A percentile compares a stretch with the other conserved stretches of the same genome.
Conservation (phyloP, 2,888 invertebrate genomes). For the Candidula unifasciata region DNA sequence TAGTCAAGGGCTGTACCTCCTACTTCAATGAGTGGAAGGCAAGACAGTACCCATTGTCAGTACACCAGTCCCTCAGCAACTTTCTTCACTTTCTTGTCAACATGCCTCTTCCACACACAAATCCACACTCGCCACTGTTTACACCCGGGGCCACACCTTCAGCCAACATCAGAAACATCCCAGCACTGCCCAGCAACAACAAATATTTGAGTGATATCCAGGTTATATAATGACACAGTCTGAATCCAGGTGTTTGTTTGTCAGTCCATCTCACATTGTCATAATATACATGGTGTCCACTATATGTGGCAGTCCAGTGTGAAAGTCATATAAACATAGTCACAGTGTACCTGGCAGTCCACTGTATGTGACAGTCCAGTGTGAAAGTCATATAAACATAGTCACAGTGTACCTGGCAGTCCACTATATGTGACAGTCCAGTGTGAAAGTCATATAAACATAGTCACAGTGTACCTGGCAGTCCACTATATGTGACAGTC, state of each 20-base stretch:
- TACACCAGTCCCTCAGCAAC: constrained; percentile 66
- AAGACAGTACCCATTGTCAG: constrained; percentile 57
- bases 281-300: too few relatives aligned
- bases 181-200: background rate
- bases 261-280: too few relatives aligned
- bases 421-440: too few relatives aligned
- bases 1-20: constrained; percentile 69
- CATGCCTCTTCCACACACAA: constrained; percentile 61
- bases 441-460: too few relatives aligned
- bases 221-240: background rate
- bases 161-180: constrained; percentile 14
- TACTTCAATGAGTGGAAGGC: constrained; percentile 61
- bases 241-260: too few relatives aligned
- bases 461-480: background rate
- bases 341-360: background rate
- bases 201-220: background rate
- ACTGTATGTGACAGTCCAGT: too few relatives aligned
- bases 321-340: background rate
- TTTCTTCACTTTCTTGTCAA: constrained; percentile 69
- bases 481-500: too few relatives aligned
- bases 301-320: too few relatives aligned
- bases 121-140: constrained; percentile 55
- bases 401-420: background rate
- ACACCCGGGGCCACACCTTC: background rate
- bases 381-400: too few relatives aligned